Evolutionary conservation across 2,113 vertebrate species (phyloP).

Genomic region (Hypomesus transpacificus): DNA sequence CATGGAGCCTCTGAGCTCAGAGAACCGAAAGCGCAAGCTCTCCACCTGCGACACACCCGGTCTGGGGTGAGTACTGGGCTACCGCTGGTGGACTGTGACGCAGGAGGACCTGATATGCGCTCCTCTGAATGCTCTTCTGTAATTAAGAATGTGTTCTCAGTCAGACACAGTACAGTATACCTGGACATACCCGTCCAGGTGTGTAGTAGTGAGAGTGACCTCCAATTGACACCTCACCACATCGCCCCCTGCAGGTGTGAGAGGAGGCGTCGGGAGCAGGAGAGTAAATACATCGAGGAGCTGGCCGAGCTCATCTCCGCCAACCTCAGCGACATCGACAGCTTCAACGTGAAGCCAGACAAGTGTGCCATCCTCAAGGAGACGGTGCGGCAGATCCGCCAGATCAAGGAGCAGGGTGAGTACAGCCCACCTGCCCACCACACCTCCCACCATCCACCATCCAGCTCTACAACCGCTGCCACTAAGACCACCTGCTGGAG

Average conservation of each 20-base stretch:
- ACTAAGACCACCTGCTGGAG: no score
- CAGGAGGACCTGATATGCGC: no score
- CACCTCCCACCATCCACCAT: no score
- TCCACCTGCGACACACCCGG: constrained; percentile 84
- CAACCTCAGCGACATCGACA: constrained; percentile 97
- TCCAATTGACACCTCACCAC: not conserved
- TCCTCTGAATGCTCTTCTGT: no score
- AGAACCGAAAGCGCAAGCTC: constrained; percentile 87
- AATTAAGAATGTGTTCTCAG: no score
- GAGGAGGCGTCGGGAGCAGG: constrained; percentile 93
- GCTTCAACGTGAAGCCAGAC: constrained; percentile 99
- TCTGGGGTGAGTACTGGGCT: constrained; percentile 72
- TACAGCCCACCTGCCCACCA: not conserved
- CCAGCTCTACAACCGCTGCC: no score
- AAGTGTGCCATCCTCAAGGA: constrained; percentile 99
- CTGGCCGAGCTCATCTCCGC: constrained; percentile 96
- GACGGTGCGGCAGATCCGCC: constrained; percentile 95
- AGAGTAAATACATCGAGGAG: constrained; percentile 98
- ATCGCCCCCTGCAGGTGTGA: constrained; percentile 74
- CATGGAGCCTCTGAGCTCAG: constrained; percentile 83
- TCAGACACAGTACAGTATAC: no score
- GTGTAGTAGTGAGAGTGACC: not conserved
- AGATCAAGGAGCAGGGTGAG: constrained; percentile 98
- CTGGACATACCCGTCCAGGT: not conserved
- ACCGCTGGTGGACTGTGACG: no score